A percentile compares a stretch with the other conserved stretches of the same genome.
Evolutionary conservation across 2,113 vertebrate genomes (phyloP).

Genomic region (Gymnarchus niloticus): DNA sequence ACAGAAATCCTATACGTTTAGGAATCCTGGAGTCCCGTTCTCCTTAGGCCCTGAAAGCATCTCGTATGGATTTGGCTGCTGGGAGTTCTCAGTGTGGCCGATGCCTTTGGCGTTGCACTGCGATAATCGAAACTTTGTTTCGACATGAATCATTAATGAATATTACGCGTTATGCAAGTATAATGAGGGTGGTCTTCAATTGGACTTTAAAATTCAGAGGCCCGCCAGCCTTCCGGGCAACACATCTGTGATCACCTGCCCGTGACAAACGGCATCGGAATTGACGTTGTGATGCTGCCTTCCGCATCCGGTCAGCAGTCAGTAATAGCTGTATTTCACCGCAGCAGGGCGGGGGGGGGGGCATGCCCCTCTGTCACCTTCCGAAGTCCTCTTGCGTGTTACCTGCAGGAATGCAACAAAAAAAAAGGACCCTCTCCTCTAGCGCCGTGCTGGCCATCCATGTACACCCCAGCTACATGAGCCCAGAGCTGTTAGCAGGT

Average conservation of each 20-base stretch:
- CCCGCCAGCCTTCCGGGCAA: not conserved
- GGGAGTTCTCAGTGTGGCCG: not conserved
- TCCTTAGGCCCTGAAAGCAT: not conserved
- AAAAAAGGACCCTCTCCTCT: not conserved
- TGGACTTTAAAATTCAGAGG: not conserved
- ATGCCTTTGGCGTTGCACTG: not conserved
- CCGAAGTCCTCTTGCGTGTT: not conserved
- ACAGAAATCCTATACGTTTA: not conserved
- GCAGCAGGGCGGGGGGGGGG: too few species aligned
- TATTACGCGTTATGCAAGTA: not conserved
- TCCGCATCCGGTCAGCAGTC: too few species aligned
- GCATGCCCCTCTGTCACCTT: not conserved
- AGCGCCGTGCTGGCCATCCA: not conserved
- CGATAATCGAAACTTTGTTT: not conserved
- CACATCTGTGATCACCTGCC: too few species aligned
- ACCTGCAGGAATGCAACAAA: not conserved
- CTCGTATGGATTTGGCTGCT: not conserved
- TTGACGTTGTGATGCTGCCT: too few species aligned
- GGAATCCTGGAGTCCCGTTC: not conserved
- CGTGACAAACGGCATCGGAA: too few species aligned
- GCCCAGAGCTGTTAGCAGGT: not conserved
- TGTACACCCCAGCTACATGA: not conserved
- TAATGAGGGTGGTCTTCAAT: not conserved
- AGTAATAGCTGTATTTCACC: not conserved
- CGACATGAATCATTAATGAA: not conserved